phyloP scores from a whole-genome alignment of 1,140 invertebrate species.

The Zaprionus ghesquierei region DNA sequence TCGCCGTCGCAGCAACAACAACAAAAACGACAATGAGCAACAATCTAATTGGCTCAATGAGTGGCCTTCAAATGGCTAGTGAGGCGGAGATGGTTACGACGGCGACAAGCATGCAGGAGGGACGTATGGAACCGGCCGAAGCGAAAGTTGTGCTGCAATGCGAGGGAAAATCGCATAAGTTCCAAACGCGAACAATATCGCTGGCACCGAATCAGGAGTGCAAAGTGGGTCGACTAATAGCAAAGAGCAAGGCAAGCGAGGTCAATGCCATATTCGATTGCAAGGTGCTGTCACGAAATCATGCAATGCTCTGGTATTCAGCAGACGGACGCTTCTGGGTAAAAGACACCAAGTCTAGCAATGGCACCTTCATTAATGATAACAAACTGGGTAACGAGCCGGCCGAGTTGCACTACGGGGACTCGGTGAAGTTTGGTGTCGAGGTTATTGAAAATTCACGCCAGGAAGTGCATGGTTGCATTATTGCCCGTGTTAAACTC shows the following conservation, averaged over 20 bases:
- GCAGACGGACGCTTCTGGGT: conserved; percentile 91
- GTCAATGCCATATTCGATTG: conserved; percentile 99
- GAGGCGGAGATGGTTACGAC: conserved; percentile 15
- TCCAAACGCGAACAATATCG: conserved; percentile 88
- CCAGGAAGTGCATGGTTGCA: conserved; percentile 98
- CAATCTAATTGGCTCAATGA: conserved; percentile 48
- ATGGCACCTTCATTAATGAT: conserved; percentile 99
- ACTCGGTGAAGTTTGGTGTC: conserved; percentile 99
- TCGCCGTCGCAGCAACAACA: not conserved
- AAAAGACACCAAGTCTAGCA: conserved; percentile 96
- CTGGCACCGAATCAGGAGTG: conserved; percentile 85
- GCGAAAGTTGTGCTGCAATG: conserved; percentile 92
- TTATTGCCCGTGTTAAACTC: conserved; percentile 95
- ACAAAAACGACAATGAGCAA: conserved; percentile 11
- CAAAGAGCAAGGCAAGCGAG: conserved; percentile 89
- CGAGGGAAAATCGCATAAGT: conserved; percentile 96
- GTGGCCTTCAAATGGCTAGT: conserved; percentile 47
- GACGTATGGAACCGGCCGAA: conserved; percentile 27
- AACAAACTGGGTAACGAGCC: conserved; percentile 91
- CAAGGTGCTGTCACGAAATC: conserved; percentile 98
- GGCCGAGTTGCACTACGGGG: conserved; percentile 96
- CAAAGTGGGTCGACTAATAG: conserved; percentile 97
- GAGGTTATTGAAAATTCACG: conserved; percentile 98
- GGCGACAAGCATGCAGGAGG: conserved; percentile 3
- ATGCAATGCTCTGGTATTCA: conserved; percentile 96